Conservation (phyloP, 2,797 vertebrate genomes). For the Acanthurus tractus region DNA sequence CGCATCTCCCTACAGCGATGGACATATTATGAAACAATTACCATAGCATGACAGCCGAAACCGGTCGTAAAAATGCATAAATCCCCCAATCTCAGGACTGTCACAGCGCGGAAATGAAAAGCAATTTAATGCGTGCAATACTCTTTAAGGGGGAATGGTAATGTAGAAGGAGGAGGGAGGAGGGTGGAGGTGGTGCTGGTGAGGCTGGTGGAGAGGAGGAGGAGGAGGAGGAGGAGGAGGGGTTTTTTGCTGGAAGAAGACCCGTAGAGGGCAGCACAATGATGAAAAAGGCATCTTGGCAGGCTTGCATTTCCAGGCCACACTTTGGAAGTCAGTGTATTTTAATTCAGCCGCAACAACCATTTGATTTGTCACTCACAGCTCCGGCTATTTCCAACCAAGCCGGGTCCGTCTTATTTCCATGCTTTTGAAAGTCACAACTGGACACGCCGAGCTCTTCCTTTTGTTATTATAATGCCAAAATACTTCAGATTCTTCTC, state of each 20-base stretch:
- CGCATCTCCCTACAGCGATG: slow-evolving; percentile 63
- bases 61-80: slow-evolving; percentile 53
- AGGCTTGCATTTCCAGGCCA: slow-evolving; percentile 41
- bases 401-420: slow-evolving; percentile 24
- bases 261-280: slow-evolving; percentile 88
- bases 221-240: not conserved
- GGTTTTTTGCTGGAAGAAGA: slow-evolving; percentile 54
- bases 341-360: slow-evolving; percentile 48
- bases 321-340: slow-evolving; percentile 42
- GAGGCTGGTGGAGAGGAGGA: slow-evolving; percentile 7
- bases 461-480: slow-evolving; percentile 14
- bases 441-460: slow-evolving; percentile 12
- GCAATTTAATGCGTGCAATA: slow-evolving; percentile 77
- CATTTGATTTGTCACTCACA: slow-evolving; percentile 68
- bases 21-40: slow-evolving; percentile 69
- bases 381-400: not conserved
- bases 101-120: slow-evolving; percentile 75
- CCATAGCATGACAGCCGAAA: slow-evolving; percentile 39
- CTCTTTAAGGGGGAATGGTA: slow-evolving; percentile 77
- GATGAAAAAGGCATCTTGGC: slow-evolving; percentile 74
- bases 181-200: not conserved
- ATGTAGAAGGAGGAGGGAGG: slow-evolving; percentile 51
- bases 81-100: slow-evolving; percentile 68
- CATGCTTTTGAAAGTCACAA: slow-evolving; percentile 44
- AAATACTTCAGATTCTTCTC: slow-evolving; percentile 2